Evolutionary conservation across 2,113 vertebrate species (phyloP).

Genomic region (Oncorhynchus mykiss): DNA sequence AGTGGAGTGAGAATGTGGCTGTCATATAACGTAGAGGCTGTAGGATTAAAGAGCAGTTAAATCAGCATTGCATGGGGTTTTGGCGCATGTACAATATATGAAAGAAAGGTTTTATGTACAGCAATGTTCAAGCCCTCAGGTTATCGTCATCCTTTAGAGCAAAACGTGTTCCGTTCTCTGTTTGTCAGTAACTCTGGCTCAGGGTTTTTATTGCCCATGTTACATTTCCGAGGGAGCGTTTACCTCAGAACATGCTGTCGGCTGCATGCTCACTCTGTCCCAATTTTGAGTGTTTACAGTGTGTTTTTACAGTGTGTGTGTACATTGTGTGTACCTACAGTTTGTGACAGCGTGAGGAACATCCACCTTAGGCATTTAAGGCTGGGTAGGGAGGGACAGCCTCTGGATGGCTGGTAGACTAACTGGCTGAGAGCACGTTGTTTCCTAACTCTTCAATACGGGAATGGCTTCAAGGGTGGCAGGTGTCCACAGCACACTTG

Average conservation of each 20-base stretch:
- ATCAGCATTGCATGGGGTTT: neutral
- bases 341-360: neutral
- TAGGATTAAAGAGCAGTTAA: too few species aligned
- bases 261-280: neutral
- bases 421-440: conserved; percentile 11
- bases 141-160: neutral
- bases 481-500: conserved; percentile 47
- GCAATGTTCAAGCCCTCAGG: neutral
- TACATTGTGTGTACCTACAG: conserved; percentile 4
- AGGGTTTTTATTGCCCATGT: neutral
- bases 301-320: neutral
- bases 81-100: neutral
- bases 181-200: neutral
- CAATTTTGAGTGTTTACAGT: neutral
- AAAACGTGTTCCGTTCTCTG: neutral
- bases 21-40: neutral
- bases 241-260: neutral
- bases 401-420: conserved; percentile 10
- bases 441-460: conserved; percentile 7
- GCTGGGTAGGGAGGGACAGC: conserved; percentile 14
- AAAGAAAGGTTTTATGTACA: neutral
- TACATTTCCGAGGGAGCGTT: neutral
- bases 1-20: neutral
- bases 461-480: conserved; percentile 30
- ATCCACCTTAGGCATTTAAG: conserved; percentile 21